phyloP scores from a whole-genome alignment of 2,797 vertebrate genomes.

The Acropternis orthonyx region DNA sequence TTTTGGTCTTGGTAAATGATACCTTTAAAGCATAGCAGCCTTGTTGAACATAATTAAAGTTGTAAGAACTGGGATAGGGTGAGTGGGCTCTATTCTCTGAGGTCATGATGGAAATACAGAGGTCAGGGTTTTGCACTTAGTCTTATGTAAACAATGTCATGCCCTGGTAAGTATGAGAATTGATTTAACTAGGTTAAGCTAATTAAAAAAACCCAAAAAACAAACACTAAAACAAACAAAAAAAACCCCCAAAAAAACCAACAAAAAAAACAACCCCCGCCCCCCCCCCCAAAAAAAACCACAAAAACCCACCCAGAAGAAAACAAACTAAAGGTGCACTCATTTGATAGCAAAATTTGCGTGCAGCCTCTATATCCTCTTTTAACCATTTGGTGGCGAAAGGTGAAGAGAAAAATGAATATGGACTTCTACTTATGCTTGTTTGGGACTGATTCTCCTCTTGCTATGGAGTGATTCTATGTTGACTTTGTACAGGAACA shows the following conservation, averaged over 20 bases:
- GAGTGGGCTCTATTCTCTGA: conserved; percentile 57
- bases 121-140: conserved; percentile 77
- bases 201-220: neutral
- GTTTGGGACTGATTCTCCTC: neutral
- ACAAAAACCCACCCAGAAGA: neutral
- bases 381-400: neutral
- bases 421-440: neutral
- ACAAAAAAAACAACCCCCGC: neutral
- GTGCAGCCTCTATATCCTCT: neutral
- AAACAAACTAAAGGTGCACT: neutral
- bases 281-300: fast-evolving
- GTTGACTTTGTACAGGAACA: neutral
- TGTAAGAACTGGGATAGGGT: conserved; percentile 51
- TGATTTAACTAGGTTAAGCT: conserved; percentile 49
- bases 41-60: conserved; percentile 55
- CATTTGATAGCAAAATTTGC: neutral
- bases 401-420: neutral
- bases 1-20: conserved; percentile 56
- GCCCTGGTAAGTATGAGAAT: conserved; percentile 64
- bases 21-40: conserved; percentile 45
- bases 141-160: conserved; percentile 74
- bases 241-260: neutral
- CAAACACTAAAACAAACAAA: neutral
- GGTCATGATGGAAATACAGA: conserved; percentile 71
- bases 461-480: neutral